A percentile compares a stretch with the other conserved stretches of the same genome.
phyloP scores from a whole-genome alignment of 2,797 vertebrate genomes.

The Forpus xanthops region DNA sequence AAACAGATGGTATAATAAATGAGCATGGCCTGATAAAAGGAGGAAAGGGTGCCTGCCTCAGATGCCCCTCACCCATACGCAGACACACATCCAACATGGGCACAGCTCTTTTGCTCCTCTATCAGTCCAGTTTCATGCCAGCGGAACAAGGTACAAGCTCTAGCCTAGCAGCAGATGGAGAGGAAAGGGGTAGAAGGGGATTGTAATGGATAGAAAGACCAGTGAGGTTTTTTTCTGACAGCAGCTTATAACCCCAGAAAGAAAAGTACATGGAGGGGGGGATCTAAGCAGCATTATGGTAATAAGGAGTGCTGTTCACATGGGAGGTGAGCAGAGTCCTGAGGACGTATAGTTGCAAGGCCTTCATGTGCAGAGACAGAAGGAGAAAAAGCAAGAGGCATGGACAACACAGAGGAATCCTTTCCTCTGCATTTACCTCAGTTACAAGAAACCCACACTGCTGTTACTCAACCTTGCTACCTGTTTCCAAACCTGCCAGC shows the following conservation, averaged over 20 bases:
- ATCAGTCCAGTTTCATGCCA: not conserved
- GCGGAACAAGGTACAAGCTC: not conserved
- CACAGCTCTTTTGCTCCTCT: not conserved
- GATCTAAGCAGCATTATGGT: not conserved
- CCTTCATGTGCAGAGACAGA: not conserved
- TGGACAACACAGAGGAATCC: not conserved
- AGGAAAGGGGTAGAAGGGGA: not conserved
- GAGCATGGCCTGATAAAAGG: conserved; percentile 23
- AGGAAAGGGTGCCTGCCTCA: conserved; percentile 48
- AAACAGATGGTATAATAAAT: conserved; percentile 76
- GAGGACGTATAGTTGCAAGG: not conserved
- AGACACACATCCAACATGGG: not conserved
- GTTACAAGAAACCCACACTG: not conserved
- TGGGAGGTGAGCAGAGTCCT: not conserved
- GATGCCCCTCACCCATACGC: not conserved
- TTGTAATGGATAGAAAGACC: not conserved
- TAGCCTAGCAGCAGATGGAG: not conserved
- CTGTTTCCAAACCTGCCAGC: not conserved
- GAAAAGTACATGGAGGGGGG: not conserved
- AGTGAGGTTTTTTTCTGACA: not conserved
- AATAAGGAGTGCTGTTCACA: not conserved
- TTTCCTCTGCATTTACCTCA: not conserved
- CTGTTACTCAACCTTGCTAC: not conserved
- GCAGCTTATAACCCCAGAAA: not conserved
- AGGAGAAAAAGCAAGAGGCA: not conserved